Evolutionary conservation across 2,888 invertebrate genomes (phyloP).

Genomic region (Drosophila nigricruria): DNA sequence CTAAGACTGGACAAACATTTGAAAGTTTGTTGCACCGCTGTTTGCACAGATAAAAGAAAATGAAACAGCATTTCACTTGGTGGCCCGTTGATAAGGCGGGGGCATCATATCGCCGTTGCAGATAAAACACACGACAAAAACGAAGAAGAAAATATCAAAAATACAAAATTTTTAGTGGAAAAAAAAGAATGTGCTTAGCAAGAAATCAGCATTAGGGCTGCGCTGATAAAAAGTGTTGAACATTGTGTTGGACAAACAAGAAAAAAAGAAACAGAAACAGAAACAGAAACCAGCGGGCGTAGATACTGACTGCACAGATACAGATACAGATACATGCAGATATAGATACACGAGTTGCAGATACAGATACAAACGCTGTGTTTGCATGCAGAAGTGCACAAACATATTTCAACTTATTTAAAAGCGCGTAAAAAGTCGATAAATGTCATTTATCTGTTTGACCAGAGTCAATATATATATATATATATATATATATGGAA

Average conservation of each 20-base stretch:
- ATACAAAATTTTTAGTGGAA: conserved; percentile 38
- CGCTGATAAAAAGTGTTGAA: conserved; percentile 71
- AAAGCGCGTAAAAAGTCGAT: conserved; percentile 81
- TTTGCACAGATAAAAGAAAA: conserved; percentile 69
- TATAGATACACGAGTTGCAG: conserved; percentile 30
- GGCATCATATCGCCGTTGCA: conserved; percentile 60
- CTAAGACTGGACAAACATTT: conserved; percentile 75
- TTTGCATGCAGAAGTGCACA: conserved; percentile 67
- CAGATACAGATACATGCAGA: conserved; percentile 50
- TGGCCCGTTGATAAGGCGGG: conserved; percentile 59
- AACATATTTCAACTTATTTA: conserved; percentile 79
- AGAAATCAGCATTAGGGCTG: conserved; percentile 58
- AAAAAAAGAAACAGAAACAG: conserved; percentile 55
- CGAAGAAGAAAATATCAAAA: conserved; percentile 5
- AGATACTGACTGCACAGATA: conserved; percentile 51
- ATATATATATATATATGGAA: conserved; percentile 9
- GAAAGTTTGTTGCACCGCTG: conserved; percentile 70
- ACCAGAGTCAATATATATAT: conserved; percentile 51
- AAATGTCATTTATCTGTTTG: conserved; percentile 81
- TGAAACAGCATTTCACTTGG: conserved; percentile 38
- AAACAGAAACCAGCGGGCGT: conserved; percentile 40
- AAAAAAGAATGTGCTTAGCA: conserved; percentile 15
- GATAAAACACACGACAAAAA: conserved; percentile 50
- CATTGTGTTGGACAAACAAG: conserved; percentile 62
- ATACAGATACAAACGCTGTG: conserved; percentile 40